Evolutionary conservation across 2,113 vertebrate species (phyloP), one percentile per base, ranked within the genome.

Genomic region (Silurus glanis): DNA sequence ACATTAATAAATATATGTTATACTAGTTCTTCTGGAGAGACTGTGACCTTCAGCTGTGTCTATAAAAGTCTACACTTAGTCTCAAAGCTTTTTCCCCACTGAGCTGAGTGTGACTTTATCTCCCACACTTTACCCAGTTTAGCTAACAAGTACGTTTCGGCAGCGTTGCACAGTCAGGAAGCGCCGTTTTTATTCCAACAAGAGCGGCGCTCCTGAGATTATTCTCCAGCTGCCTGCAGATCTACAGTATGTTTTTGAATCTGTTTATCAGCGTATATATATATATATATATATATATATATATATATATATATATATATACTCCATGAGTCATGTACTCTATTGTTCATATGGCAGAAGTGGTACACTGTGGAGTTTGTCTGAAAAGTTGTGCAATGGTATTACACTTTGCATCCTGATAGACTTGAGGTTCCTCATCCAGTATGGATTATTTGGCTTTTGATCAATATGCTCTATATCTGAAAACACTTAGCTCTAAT

Each of bases 101-200:
- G 78, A 19, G 78, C 58, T 45, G 78, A 80, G 96, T 95, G 93
- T 96, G 95, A 96, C 96, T 95, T 96, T 95, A 96, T 94, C 96
- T 95, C 93, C 92, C 93, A 92, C 92, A 93, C 94, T 95, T 93
- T 95, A 95, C 94, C 95, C 91, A 91, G 94, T 96, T 97, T 96
- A 95, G 94, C 95, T 96, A 91, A 94, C 95, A 93, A 94, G 92
- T 94, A 94, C 92, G 93, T 94, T 95, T 95, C 10, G 21, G n/a
- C 94, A 95, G 93, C 21, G 93, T 85, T 87, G 88, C 93, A 91
- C 93, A 91, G 92, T 90, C 72, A 88, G 90, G 90, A 87, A 61
- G 91, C 92, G 81, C 78, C 85, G 91, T 94, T n/a, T 23, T n/a
- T 75, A 75, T 75, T 75, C 23, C 10, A 75, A n/a, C 47, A 53